These are phyloP conservation scores for Malurus splendens DNA, from an alignment of 2,797 vertebrate species.

Conservation along the genomic window DNA sequence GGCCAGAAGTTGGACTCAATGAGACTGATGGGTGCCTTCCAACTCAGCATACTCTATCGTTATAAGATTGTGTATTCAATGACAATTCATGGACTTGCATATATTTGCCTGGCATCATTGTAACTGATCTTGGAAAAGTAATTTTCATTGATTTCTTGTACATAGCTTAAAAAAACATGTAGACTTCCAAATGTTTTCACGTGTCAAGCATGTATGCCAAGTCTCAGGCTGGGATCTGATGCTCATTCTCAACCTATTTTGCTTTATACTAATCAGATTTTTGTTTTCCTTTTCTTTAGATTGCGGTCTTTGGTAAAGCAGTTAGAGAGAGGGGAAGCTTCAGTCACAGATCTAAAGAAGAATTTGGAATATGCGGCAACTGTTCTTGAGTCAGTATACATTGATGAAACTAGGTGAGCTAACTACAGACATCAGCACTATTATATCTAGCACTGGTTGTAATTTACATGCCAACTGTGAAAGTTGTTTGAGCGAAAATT, in stretches of 20 bases:
- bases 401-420: constrained; percentile 92
- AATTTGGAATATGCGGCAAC: constrained; percentile 95
- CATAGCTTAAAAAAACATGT: neutral
- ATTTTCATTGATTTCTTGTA: neutral
- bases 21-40: neutral
- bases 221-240: neutral
- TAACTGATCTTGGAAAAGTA: neutral
- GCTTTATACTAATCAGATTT: neutral
- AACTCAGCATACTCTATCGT: neutral
- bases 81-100: neutral
- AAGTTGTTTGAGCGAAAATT: neutral
- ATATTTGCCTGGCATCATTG: neutral
- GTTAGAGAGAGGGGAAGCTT: constrained; percentile 93
- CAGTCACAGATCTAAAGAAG: constrained; percentile 92
- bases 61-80: neutral
- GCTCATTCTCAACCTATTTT: neutral
- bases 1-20: neutral
- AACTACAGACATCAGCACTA: neutral
- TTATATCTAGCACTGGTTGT: neutral
- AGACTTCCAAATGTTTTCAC: neutral
- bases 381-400: constrained; percentile 94
- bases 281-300: constrained; percentile 66
- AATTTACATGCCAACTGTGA: neutral
- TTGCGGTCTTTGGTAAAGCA: constrained; percentile 94
- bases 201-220: neutral